Conservation (phyloP, 2,888 invertebrate species). For the Synanthedon myopaeformis region DNA sequence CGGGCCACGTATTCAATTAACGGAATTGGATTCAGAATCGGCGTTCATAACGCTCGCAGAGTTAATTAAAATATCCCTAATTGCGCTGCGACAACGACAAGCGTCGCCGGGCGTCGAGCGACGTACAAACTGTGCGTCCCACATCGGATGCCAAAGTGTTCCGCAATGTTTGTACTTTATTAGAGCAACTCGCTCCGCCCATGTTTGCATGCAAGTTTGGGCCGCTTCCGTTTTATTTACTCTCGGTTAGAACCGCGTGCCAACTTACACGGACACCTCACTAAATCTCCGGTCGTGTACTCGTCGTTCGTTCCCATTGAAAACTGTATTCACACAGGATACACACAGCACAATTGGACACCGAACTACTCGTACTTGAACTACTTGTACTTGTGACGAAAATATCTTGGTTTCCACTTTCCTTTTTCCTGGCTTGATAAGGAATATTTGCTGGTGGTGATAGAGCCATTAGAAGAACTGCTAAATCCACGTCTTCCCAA, state of each 20-base stretch:
- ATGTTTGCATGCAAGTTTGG: conserved; percentile 48
- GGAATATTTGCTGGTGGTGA: too few species aligned
- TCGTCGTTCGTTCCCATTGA: conserved; percentile 1
- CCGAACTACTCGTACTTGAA: too few species aligned
- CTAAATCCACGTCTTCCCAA: too few species aligned
- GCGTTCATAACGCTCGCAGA: conserved; percentile 39
- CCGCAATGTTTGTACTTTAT: conserved; percentile 61
- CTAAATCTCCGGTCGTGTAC: conserved; percentile 18
- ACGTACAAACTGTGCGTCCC: conserved; percentile 13
- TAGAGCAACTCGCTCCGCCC: conserved; percentile 45
- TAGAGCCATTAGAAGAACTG: too few species aligned
- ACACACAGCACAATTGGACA: too few species aligned
- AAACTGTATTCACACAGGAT: not conserved
- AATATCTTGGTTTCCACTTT: too few species aligned
- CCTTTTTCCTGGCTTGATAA: too few species aligned
- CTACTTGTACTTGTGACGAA: too few species aligned
- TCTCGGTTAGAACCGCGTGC: conserved; percentile 22
- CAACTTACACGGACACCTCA: conserved; percentile 20
- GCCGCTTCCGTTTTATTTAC: conserved; percentile 34
- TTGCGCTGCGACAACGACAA: conserved; percentile 27
- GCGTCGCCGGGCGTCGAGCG: conserved; percentile 9
- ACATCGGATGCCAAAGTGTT: conserved; percentile 24
- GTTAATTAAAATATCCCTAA: conserved; percentile 58
- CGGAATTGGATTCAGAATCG: conserved; percentile 50
- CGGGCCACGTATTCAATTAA: conserved; percentile 53